phyloP scores from a whole-genome alignment of 2,113 vertebrate genomes.

The Fregata magnificens region DNA sequence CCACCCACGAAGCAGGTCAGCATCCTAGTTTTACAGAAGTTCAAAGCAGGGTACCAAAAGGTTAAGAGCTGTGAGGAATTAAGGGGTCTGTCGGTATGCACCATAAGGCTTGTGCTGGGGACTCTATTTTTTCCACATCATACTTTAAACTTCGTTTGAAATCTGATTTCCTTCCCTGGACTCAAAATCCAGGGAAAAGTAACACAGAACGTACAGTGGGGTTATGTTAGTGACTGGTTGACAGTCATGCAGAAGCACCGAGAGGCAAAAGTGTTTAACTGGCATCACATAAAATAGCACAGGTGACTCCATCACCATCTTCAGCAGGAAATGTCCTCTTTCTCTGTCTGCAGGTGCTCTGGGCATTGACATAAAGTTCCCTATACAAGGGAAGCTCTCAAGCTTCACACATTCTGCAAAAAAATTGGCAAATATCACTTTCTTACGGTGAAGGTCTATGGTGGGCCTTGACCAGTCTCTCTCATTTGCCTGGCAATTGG shows the following conservation, averaged over 20 bases:
- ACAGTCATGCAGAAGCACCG: not conserved
- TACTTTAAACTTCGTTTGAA: constrained; percentile 22
- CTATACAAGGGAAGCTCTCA: not conserved
- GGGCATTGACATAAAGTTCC: not conserved
- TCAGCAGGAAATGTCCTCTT: not conserved
- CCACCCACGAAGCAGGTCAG: constrained; percentile 46
- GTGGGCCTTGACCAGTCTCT: not conserved
- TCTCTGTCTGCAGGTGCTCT: not conserved
- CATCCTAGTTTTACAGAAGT: constrained; percentile 50
- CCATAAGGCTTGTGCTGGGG: constrained; percentile 39
- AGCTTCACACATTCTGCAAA: not conserved
- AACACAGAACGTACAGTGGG: not conserved
- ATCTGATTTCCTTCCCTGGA: not conserved
- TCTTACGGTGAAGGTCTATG: not conserved
- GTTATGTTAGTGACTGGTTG: not conserved
- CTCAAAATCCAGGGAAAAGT: not conserved
- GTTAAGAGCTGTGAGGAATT: constrained; percentile 59
- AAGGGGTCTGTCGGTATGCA: constrained; percentile 29
- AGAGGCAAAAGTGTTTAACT: not conserved
- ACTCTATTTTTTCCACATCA: constrained; percentile 32
- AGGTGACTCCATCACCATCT: not conserved
- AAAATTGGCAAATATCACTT: not conserved
- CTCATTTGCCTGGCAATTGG: not conserved
- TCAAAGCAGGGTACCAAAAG: not conserved
- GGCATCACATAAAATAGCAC: not conserved